phyloP scores from a whole-genome alignment of 2,888 invertebrate species.

The Osedax frankpressi region DNA sequence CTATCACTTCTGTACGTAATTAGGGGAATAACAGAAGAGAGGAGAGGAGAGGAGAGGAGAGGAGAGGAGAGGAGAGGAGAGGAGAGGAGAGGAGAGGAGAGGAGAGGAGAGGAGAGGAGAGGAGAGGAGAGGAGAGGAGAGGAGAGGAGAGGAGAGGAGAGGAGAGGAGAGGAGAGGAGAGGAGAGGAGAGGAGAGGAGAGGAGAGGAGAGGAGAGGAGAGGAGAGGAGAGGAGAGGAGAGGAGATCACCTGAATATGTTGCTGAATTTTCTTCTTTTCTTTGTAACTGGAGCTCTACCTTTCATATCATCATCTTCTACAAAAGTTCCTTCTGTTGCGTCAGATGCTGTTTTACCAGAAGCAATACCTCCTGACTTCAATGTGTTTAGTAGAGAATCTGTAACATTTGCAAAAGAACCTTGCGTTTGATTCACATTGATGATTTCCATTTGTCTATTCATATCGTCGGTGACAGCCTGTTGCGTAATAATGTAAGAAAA shows the following conservation, averaged over 20 bases:
- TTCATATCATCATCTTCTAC: neutral
- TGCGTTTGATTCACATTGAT: neutral
- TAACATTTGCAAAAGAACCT: neutral
- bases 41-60: too few species aligned
- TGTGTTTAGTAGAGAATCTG: neutral
- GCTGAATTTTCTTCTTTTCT: neutral
- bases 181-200: too few species aligned
- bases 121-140: too few species aligned
- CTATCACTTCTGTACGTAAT: conserved; percentile 30
- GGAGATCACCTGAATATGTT: neutral
- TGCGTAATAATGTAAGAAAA: too few species aligned
- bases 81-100: too few species aligned
- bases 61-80: too few species aligned
- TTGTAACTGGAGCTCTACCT: neutral
- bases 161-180: too few species aligned
- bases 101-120: too few species aligned
- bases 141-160: too few species aligned
- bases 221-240: too few species aligned
- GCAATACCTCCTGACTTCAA: neutral
- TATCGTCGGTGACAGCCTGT: conserved; percentile 14
- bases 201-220: too few species aligned
- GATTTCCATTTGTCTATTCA: neutral
- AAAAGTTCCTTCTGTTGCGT: conserved; percentile 1
- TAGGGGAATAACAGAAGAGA: too few species aligned
- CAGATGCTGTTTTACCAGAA: neutral